Evolutionary conservation across 2,797 vertebrate species (phyloP), one percentile per base, ranked within the genome.

Genomic region (Lutjanus campechanus): DNA sequence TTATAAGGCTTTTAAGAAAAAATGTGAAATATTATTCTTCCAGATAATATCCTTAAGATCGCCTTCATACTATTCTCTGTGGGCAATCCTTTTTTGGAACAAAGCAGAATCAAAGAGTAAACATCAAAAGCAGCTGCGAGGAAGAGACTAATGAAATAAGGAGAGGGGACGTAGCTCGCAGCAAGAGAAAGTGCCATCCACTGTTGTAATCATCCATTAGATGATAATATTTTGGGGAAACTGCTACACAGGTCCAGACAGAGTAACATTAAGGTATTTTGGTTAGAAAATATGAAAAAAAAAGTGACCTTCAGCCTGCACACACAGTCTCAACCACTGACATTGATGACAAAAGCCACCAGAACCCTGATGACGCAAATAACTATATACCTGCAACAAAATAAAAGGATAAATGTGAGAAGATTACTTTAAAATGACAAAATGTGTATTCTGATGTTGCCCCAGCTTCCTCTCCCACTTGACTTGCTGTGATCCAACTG

Each of bases 401-500:
- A 77, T 75, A 59, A 73, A 81, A 79, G 62, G 66, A 69, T 76
- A 56, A 84, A 73, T 53, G 43, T 51, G 29, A 70, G 46, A 58
- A 72, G 54, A 81, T 59, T 50, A 63, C 64, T 68, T 82, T 66
- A 53, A 80, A 83, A 76, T 59, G 50, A 84, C 63, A 73, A 76
- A 49, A 90, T 83, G 47, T 85, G 66, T 83, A 85, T 88, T 87
- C 76, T 73, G 84, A 67, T 90, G 72, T 85, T 74, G 84, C 81
- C 78, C 25, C 62, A 49, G 84, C 82, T 85, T 76, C 71, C 67
- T 86, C 81, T 88, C 79, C 73, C 75, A 83, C 80, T 88, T 87
- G 83, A 85, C 83, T 86, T 46, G 63, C 77, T 50, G 76, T 83
- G 89, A 93, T 92, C 92, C 84, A 88, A 90, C 85, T 83, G 87